Conservation (phyloP, 2,888 invertebrate species). For the Dorcus hopei region DNA sequence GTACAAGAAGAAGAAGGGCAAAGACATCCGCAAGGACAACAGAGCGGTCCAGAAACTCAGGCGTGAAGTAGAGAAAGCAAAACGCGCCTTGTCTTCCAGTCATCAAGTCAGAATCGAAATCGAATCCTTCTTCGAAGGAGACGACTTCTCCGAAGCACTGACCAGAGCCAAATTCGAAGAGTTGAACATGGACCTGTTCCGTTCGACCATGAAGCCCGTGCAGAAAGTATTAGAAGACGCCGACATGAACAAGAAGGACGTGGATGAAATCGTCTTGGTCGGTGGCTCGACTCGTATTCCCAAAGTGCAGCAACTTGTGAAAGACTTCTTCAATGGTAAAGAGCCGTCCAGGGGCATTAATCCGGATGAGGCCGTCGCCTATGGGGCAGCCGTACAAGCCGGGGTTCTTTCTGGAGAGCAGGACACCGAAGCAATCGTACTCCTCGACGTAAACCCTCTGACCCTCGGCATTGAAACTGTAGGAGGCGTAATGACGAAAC, state of each 20-base stretch:
- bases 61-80: constrained; percentile 96
- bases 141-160: constrained; percentile 93
- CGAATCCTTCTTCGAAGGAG: constrained; percentile 96
- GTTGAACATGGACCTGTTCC: constrained; percentile 89
- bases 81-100: constrained; percentile 89
- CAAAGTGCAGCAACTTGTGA: constrained; percentile 90
- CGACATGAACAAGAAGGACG: constrained; percentile 98
- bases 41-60: constrained; percentile 93
- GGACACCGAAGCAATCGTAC: constrained; percentile 92
- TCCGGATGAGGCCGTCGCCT: constrained; percentile 98
- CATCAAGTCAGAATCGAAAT: constrained; percentile 98
- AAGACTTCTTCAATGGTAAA: constrained; percentile 95
- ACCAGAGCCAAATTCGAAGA: constrained; percentile 99
- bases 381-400: constrained; percentile 97
- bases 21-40: constrained; percentile 92
- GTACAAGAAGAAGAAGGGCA: constrained; percentile 98
- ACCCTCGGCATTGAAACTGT: constrained; percentile 99
- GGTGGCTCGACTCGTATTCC: constrained; percentile 99
- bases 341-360: constrained; percentile 98
- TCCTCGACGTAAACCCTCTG: constrained; percentile 96
- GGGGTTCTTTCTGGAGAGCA: constrained; percentile 97
- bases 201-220: constrained; percentile 92
- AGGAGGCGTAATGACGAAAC: constrained; percentile 99
- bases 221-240: constrained; percentile 96
- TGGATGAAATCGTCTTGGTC: constrained; percentile 97